Evolutionary conservation across 1,140 invertebrate genomes (phyloP), one percentile per base, ranked within the genome.

Genomic region (Prorops nasuta): DNA sequence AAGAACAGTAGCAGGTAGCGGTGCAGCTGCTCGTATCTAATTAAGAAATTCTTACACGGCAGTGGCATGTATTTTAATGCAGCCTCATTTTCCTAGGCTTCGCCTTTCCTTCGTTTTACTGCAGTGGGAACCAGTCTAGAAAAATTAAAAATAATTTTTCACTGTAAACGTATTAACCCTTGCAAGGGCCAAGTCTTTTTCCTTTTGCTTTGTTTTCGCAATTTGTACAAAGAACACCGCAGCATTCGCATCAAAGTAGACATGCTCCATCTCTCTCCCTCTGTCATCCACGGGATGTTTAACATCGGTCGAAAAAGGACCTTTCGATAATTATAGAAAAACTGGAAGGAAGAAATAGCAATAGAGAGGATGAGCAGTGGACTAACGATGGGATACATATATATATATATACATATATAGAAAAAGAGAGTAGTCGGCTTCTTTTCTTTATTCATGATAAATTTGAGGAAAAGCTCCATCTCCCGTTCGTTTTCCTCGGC

Each of bases 71-170:
- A 46, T 50, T 53, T 40, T 55, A 35, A 17, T 46, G 34, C 20
- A 6, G 41, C 41, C 22, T 18, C 21, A 17, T 35, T 12, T 9
- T n/a, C 21, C 31, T 17, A 3, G 19, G 19, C 12, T 10, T 28
- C 24, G 8, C n/a, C 35, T 16, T 32, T 21, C 41, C 16, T 47
- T 32, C 14, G 16, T 10, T 16, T 10, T 24, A 22, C n/a, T 19
- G 17, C 22, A 9, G 24, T 28, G 4, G 45, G 44, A 46, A 34
- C 42, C 39, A 41, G 56, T 54, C 52, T 51, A 64, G 57, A 60
- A 62, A 28, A 67, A 66, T 68, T 67, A 63, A 68, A 64, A 68
- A 68, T 65, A 68, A 67, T 68, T 68, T 62, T 57, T 57, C 57
- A 56, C 56, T 54, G 58, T 56, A 66, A 66, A 67, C 56, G 63